Conservation (phyloP, 2,888 invertebrate species). For the Iphiclides podalirius region DNA sequence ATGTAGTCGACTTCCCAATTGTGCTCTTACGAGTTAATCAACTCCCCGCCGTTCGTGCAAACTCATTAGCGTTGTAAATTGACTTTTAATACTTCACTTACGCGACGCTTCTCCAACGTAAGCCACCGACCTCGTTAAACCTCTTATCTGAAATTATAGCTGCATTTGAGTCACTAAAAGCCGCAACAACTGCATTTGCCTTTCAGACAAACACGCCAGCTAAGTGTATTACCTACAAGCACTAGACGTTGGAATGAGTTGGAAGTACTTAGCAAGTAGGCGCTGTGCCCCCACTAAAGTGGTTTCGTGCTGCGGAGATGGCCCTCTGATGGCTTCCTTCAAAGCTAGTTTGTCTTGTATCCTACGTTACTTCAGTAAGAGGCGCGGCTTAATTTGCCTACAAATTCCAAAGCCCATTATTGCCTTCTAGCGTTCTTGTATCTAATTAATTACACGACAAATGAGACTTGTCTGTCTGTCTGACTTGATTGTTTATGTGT, state of each 20-base stretch:
- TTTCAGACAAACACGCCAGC: slow-evolving; percentile 55
- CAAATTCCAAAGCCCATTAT: too few species aligned
- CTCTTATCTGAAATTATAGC: slow-evolving; percentile 52
- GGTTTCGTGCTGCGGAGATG: slow-evolving; percentile 54
- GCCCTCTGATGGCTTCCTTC: slow-evolving; percentile 55
- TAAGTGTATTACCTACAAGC: slow-evolving; percentile 58
- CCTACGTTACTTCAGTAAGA: too few species aligned
- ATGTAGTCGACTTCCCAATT: slow-evolving; percentile 49
- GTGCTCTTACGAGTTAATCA: slow-evolving; percentile 62
- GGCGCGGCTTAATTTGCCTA: too few species aligned
- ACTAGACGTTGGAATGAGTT: slow-evolving; percentile 55
- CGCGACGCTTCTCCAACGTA: slow-evolving; percentile 47
- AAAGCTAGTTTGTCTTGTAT: slow-evolving; percentile 58
- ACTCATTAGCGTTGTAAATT: slow-evolving; percentile 68
- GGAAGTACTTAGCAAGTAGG: slow-evolving; percentile 55
- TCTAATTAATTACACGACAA: too few species aligned
- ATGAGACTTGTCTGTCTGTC: too few species aligned
- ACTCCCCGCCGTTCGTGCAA: slow-evolving; percentile 60
- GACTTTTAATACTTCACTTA: slow-evolving; percentile 57
- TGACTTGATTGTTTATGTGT: too few species aligned
- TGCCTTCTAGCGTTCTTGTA: too few species aligned
- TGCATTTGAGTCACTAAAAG: slow-evolving; percentile 50
- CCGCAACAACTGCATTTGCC: slow-evolving; percentile 62
- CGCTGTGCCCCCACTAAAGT: slow-evolving; percentile 56
- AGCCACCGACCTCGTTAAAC: slow-evolving; percentile 54